Evolutionary conservation across 2,113 vertebrate genomes (phyloP).

Genomic region (Nothoprocta pentlandii): DNA sequence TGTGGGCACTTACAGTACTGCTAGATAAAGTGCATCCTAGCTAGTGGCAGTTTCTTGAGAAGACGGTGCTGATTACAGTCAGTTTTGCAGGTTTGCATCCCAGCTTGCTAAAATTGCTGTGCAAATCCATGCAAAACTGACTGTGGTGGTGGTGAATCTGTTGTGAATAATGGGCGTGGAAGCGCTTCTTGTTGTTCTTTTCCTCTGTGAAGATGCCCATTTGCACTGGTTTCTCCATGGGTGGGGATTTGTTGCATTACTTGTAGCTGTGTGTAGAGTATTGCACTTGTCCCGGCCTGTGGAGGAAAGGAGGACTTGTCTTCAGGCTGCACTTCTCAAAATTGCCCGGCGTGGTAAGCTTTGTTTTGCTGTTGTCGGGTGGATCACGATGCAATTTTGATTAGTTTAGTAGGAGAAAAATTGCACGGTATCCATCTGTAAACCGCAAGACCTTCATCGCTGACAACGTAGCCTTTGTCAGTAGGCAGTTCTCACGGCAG

Average conservation of each 20-base stretch:
- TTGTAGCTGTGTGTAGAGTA: constrained; percentile 81
- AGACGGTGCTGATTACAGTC: constrained; percentile 76
- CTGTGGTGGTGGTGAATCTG: constrained; percentile 81
- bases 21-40: constrained; percentile 74
- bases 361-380: constrained; percentile 94
- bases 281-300: constrained; percentile 92
- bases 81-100: constrained; percentile 98
- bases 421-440: constrained; percentile 99
- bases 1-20: constrained; percentile 95
- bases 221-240: constrained; percentile 79
- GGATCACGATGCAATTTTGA: constrained; percentile 97
- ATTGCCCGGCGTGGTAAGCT: not conserved
- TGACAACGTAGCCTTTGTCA: not conserved
- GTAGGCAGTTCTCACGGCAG: not conserved
- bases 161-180: not conserved
- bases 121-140: constrained; percentile 99
- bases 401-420: constrained; percentile 84
- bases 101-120: constrained; percentile 97
- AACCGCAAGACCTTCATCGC: constrained; percentile 87
- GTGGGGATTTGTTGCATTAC: constrained; percentile 89
- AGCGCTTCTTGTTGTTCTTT: not conserved
- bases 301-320: constrained; percentile 81
- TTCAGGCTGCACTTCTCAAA: not conserved
- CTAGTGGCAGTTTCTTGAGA: constrained; percentile 15
- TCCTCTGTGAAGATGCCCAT: not conserved